phyloP scores from a whole-genome alignment of 2,888 invertebrate genomes.

The Apantesis nais region DNA sequence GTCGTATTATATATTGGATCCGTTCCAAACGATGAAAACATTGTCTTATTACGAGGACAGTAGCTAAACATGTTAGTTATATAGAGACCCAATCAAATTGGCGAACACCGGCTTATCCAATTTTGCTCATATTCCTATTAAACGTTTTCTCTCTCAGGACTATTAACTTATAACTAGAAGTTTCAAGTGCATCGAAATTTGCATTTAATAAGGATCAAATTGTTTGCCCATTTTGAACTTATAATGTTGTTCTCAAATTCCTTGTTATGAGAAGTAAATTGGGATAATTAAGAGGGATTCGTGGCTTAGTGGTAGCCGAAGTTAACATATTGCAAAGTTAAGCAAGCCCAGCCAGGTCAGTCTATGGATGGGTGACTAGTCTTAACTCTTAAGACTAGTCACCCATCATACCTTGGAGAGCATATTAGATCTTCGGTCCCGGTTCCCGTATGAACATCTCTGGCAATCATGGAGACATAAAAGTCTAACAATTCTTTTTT shows the following conservation, averaged over 20 bases:
- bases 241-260: background rate
- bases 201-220: conserved; percentile 31
- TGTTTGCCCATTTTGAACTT: conserved; percentile 12
- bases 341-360: no score
- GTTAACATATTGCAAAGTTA: no score
- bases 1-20: conserved; percentile 38
- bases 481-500: no score
- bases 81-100: conserved; percentile 15
- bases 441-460: no score
- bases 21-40: conserved; percentile 44
- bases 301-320: no score
- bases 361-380: no score
- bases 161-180: conserved; percentile 29
- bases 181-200: conserved; percentile 43
- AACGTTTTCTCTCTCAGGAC: conserved; percentile 39
- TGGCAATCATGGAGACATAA: no score
- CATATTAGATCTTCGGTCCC: no score
- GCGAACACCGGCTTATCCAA: conserved; percentile 37
- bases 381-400: no score
- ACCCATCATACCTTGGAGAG: no score
- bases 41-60: conserved; percentile 46
- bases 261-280: conserved; percentile 7
- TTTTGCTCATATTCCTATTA: conserved; percentile 44
- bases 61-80: conserved; percentile 39
- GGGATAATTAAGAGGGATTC: no score